Base-by-base conservation (phyloP, 2,113 vertebrate species). In the Perca schrenkii region DNA sequence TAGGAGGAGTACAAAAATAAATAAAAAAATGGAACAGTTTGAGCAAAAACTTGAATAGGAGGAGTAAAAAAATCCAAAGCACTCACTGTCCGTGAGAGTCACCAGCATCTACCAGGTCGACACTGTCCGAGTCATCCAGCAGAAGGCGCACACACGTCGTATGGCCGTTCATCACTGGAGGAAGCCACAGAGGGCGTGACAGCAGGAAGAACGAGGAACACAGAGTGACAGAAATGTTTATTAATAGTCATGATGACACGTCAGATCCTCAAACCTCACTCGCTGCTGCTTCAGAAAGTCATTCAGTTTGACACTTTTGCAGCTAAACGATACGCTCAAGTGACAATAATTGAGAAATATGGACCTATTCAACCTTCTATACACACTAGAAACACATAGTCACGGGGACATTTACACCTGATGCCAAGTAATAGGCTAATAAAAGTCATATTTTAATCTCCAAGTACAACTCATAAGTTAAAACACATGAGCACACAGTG, bases 51-150 rank as follows among this genome's bases (percentile, higher is more conserved):
- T 15, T 21, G 1, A 50, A 21, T 17, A 6, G 4, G 17, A 12
- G 3, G 57, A 4, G 0, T 25, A 52, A 40, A 22, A 3, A 17
- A 2, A 69, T 12, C 10, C 50, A 57, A 17, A 40, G 0, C 49
- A 97, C 98, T 97, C 94, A 99, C 98, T 97, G 98, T 97, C 97
- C 98, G 96, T 96, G 98, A 95, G 96, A 96, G 1, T 99, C 98
- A 10, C 94, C 96, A 40, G 96, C 94, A 0, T 99, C 97, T 7
- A 97, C 94, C 0, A 95, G 89, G 57, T 96, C 96, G 8, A 95
- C 94, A 83, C 94, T 94, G 73, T 98, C 97, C 12, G 96, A 88
- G 40, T 97, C 96, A 82, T 99, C 98, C 89, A 99, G 93, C 92
- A 99, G 95, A 80, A 99, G 92, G 78, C 97, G 96, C 86, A 98